Base-by-base conservation (phyloP, 2,888 invertebrate species). In the Syrista parreyssii region DNA sequence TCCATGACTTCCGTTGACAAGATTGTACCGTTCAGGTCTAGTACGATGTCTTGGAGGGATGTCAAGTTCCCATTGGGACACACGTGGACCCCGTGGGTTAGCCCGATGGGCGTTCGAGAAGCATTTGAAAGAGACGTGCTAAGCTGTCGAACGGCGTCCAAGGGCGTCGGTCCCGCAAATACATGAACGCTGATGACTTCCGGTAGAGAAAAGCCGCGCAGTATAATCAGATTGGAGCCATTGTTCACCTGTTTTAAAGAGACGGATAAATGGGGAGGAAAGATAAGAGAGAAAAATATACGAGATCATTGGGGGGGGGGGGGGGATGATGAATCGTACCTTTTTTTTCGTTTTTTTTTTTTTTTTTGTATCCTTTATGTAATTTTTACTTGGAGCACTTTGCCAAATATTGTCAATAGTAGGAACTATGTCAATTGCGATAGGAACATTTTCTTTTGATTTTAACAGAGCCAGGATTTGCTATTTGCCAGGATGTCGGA, bases 171-270 rank as follows among this genome's bases (percentile, higher is more conserved):
- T 12, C 85, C 84, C 3, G 81, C 80, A 12, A 85, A 81, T 4
- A 86, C 78, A 35, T 85, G 81, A 32, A 87, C 74, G 9, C 79
- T 76, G 33, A 87, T 78, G 76, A 81, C 79, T 4, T 80, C 79
- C 1, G 86, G 85, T 31, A 84, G 30, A 15, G 84, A 83, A 4
- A 85, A 68, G 32, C 87, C 86, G 35, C 84, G 77, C 30, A 87
- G 76, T n/a, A 86, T 80, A 2, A 87, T 80, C 32, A 87, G 77
- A 77, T 86, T 86, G 11, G 87, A 85, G 11, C 79, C 78, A 75
- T 85, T 79, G n/a, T 83, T 34, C 11, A 87, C 83, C 87, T 87
- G 77, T 34, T 76, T 69, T 55, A 40, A 40, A 30, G 69, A 30
- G 31, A 69, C 12, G 32, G 4, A 30, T 69, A 30, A 69, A 69